Base-by-base conservation (phyloP, 2,888 invertebrate species). In the Eurytoma californica region DNA sequence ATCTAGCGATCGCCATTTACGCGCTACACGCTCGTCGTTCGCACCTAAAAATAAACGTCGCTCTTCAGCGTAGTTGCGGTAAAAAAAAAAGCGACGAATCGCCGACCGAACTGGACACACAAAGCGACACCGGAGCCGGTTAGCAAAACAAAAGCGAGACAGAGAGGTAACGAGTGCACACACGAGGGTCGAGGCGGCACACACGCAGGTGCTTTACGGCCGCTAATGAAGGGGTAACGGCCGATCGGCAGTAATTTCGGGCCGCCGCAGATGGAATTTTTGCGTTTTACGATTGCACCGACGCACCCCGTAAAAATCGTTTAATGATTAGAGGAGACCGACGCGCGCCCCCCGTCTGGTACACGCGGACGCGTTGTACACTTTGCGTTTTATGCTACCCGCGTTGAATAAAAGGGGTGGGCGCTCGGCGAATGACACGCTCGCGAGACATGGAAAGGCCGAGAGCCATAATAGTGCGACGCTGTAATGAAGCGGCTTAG, bases 301-400 rank as follows among this genome's bases (percentile, higher is more conserved):
- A 76, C 63, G 80, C 58, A 80, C 79, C 24, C 73, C 82, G 80
- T 84, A 83, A 83, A 84, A 80, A 77, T 79, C 72, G 67, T 81
- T 83, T 82, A 82, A 83, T 82, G 81, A 83, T 83, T 82, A 82
- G 69, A 68, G n/a, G 51, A 7, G 39, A 39, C 9, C 39, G 39
- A 39, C 39, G 39, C 39, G 39, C 9, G 39, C 39, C 39, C 9
- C 39, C 9, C 30, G 3, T 18, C 12, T 14, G 20, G n/a, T 7
- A 28, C 49, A 1, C 7, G 51, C 28, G 30, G 39, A 9, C 20
- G 47, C 24, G 20, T 24, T 24, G 24, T 73, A 57, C 68, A 73
- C 63, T 68, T 69, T 73, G 24, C 55, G 49, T 69, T 74, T 57
- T 74, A 79, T 39, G 5, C 5, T 24, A 2, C 58, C 18, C 63